These are phyloP conservation scores for Scyliorhinus canicula DNA, from an alignment of 2,797 vertebrate genomes.

Conservation along the genomic window DNA sequence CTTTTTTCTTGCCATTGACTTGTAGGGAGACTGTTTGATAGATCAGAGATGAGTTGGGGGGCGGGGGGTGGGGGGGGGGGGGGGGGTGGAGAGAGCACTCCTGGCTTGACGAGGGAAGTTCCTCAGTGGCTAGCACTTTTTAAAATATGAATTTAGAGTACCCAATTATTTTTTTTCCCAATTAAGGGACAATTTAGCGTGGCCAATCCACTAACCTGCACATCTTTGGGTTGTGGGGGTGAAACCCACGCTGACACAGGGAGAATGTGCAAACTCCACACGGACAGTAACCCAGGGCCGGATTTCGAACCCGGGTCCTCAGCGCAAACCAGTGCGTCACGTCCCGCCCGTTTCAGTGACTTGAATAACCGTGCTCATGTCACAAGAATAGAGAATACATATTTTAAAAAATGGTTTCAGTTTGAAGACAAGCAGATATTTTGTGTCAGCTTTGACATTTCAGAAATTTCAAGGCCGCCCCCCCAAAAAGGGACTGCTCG, in stretches of 20 bases:
- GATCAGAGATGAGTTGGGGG: not conserved
- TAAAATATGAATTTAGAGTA: too few species aligned
- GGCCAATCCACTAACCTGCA: too few species aligned
- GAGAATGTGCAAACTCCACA: too few species aligned
- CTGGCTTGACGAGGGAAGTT: not conserved
- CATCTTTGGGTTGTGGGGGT: too few species aligned
- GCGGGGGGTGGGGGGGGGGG: not conserved
- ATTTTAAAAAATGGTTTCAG: not conserved
- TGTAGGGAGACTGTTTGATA: not conserved
- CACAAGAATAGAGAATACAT: not conserved
- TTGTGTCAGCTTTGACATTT: not conserved
- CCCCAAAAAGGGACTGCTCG: not conserved
- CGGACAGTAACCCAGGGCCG: too few species aligned
- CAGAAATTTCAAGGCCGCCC: not conserved
- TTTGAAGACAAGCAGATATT: not conserved
- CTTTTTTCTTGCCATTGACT: not conserved
- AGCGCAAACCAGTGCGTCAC: too few species aligned
- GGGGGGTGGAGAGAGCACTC: not conserved
- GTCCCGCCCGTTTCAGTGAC: too few species aligned
- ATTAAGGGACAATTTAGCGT: too few species aligned
- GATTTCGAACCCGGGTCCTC: too few species aligned
- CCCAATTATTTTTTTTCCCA: too few species aligned
- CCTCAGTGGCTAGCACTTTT: too few species aligned
- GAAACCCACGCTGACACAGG: too few species aligned
- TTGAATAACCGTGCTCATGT: not conserved